These are phyloP conservation scores for Notocelia uddmanniana DNA, from an alignment of 2,888 invertebrate species.

Conservation along the genomic window DNA sequence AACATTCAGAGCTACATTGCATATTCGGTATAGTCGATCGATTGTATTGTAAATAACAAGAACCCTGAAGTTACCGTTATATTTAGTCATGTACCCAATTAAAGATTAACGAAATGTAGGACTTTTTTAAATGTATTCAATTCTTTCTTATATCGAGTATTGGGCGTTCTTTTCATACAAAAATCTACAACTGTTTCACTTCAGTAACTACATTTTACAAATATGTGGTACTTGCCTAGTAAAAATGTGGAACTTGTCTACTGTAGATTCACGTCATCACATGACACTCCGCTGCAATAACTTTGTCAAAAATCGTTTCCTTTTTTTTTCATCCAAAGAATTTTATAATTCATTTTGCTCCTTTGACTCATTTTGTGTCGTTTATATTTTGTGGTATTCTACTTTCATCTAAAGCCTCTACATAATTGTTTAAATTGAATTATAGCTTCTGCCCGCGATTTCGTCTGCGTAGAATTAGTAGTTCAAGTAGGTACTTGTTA, in stretches of 20 bases:
- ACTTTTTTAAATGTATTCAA: not conserved
- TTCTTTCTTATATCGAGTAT: not conserved
- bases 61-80: constrained; percentile 18
- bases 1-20: not conserved
- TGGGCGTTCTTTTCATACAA: not conserved
- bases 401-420: no score
- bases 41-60: constrained; percentile 19
- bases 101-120: not conserved
- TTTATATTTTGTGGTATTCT: no score
- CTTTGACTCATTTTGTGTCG: not conserved
- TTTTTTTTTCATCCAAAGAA: not conserved
- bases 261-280: not conserved
- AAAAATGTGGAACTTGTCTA: not conserved
- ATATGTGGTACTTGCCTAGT: not conserved
- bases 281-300: not conserved
- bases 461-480: no score
- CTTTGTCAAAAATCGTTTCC: not conserved
- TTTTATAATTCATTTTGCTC: not conserved
- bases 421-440: no score
- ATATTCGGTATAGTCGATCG: not conserved
- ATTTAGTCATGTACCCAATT: not conserved
- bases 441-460: no score
- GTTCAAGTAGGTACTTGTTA: no score
- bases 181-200: not conserved
- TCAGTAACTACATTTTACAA: not conserved